Conservation (phyloP, 2,797 vertebrate genomes). For the Dermochelys coriacea region DNA sequence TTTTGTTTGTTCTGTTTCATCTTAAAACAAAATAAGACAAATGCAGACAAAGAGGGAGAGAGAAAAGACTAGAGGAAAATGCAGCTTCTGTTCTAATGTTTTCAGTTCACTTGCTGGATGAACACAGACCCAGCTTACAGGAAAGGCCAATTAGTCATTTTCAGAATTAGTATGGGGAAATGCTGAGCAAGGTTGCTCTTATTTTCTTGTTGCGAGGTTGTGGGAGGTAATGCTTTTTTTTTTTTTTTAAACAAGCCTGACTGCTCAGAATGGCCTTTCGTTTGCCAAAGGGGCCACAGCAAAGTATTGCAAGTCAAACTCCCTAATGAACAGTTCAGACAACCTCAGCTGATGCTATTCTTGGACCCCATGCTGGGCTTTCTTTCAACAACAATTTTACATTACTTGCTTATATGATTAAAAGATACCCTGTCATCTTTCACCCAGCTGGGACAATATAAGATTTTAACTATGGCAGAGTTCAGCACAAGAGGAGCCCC, state of each 20-base stretch:
- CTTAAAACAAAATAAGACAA: neutral
- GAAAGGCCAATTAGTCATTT: neutral
- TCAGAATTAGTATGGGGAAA: neutral
- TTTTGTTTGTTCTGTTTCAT: neutral
- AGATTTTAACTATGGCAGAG: neutral
- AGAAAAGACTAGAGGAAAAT: neutral
- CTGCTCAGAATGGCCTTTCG: neutral
- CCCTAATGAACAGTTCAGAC: neutral
- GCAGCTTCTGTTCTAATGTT: neutral
- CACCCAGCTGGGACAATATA: neutral
- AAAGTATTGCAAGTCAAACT: neutral
- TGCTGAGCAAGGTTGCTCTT: neutral
- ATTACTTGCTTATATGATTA: neutral
- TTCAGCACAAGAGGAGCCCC: neutral
- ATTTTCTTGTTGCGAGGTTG: neutral
- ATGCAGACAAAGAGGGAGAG: neutral
- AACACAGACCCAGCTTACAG: neutral
- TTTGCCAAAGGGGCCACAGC: neutral
- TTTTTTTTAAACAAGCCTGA: neutral
- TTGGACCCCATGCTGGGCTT: neutral
- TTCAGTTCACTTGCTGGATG: neutral
- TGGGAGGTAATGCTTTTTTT: neutral
- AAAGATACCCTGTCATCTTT: neutral
- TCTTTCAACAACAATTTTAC: neutral
- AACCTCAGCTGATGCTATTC: neutral